phyloP scores from a whole-genome alignment of 2,888 invertebrate genomes.

The Odontomyia ornata region DNA sequence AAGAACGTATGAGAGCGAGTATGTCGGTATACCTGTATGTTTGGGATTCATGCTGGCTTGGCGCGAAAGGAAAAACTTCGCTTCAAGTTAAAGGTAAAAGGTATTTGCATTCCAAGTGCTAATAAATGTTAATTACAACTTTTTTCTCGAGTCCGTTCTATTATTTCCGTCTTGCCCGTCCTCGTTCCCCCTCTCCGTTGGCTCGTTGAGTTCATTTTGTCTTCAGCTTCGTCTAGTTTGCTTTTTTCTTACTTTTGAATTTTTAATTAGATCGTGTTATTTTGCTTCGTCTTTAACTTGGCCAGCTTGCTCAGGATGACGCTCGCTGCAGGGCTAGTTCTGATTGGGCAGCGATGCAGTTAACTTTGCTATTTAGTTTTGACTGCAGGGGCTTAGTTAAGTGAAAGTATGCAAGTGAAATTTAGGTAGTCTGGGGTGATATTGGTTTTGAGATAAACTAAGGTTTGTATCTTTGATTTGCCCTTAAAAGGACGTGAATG shows the following conservation, averaged over 20 bases:
- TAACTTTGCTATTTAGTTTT: constrained; percentile 27
- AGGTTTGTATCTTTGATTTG: too few relatives aligned
- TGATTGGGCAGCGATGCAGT: constrained; percentile 40
- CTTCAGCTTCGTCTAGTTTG: neutral
- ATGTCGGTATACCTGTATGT: neutral
- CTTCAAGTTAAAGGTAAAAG: constrained; percentile 20
- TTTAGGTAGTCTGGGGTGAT: neutral
- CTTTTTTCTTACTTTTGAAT: constrained; percentile 36
- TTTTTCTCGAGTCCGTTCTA: constrained; percentile 52
- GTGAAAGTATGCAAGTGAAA: neutral
- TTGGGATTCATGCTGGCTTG: neutral
- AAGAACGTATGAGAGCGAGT: neutral
- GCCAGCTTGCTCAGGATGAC: constrained; percentile 17
- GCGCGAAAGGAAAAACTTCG: neutral
- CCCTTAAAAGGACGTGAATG: too few relatives aligned
- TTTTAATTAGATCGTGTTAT: constrained; percentile 43
- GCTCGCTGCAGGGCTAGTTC: constrained; percentile 34
- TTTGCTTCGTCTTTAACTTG: constrained; percentile 25
- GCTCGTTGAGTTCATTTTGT: neutral
- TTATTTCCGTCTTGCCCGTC: constrained; percentile 30
- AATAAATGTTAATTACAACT: constrained; percentile 64
- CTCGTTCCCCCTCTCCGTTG: neutral
- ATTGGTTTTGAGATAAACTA: neutral
- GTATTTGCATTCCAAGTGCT: constrained; percentile 55
- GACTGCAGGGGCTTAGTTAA: neutral